These are phyloP conservation scores for Cassiopea xamachana DNA, from an alignment of 30 jellyfish, hydroid and myxozoan species.

Conservation along the genomic window DNA sequence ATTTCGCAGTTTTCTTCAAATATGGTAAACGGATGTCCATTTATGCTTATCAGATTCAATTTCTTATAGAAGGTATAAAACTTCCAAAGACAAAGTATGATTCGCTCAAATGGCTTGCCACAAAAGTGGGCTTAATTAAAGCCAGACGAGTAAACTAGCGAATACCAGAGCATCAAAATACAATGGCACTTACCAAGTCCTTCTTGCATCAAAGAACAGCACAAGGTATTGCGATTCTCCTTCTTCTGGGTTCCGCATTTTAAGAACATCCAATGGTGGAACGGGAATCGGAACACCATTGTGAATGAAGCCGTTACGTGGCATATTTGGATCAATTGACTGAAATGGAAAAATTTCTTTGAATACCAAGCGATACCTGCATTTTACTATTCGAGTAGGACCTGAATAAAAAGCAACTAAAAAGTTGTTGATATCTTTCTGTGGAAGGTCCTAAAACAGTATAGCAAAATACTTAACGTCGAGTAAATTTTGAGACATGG, in stretches of 20 bases:
- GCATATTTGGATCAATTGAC: constrained; percentile 97
- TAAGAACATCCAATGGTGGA: constrained; percentile 96
- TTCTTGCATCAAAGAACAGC: constrained; percentile 93
- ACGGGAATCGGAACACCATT: constrained; percentile 99
- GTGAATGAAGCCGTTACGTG: constrained; percentile 92
- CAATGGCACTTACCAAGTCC: constrained; percentile 93
- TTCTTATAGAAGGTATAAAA: too few relatives aligned
- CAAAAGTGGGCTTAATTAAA: background rate
- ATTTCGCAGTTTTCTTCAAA: too few relatives aligned
- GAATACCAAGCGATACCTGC: too few relatives aligned
- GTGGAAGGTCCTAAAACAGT: too few relatives aligned
- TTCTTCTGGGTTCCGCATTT: constrained; percentile 86
- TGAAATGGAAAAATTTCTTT: constrained; percentile 30
- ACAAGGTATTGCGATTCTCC: constrained; percentile 86
- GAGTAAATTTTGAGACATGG: background rate
- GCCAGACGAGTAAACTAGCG: too few relatives aligned
- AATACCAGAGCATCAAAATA: too few relatives aligned
- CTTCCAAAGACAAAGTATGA: too few relatives aligned
- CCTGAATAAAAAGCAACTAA: too few relatives aligned
- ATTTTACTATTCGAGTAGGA: too few relatives aligned
- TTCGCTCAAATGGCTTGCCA: background rate
- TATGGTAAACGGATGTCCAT: too few relatives aligned
- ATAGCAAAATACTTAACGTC: background rate
- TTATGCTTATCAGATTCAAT: too few relatives aligned
- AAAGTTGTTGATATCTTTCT: too few relatives aligned